Base-by-base conservation (phyloP, 2,888 invertebrate genomes). In the Tipula helvola region DNA sequence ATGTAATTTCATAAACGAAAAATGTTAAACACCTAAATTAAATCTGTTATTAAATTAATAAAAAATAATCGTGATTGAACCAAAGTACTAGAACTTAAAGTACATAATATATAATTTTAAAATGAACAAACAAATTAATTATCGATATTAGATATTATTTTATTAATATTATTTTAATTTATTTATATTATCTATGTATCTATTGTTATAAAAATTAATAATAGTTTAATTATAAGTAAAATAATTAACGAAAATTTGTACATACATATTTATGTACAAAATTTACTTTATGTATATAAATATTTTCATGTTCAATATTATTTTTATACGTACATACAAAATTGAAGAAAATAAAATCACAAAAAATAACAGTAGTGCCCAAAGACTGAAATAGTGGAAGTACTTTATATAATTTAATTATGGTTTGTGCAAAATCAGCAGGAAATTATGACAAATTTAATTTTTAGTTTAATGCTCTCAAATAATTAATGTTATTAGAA, bases 341-440 rank as follows among this genome's bases (percentile, higher is more conserved):
- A 39, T 5, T 16, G 16, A 84, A 84, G n/a, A 84, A 84, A 36
- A 39, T 8, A 84, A n/a, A 84, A 39, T 39, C n/a, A 84, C 36
- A 84, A 84, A 84, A 41, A 39, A 83, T 2, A 36, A 83, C 4
- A 36, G 28, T n/a, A n/a, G 84, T 84, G 84, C 84, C 84, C 84
- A 84, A 84, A 84, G 84, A 84, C 84, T 84, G 84, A 84, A 84
- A 84, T 84, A 84, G 84, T 84, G 41, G 41, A 84, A 84, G 39
- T 84, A 84, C n/a, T 84, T 39, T 39, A 84, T 39, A 39, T 36
- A 84, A 84, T 71, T 71, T 71, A 52, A 52, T 52, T 71, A 71
- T 10, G 8, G 28, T 71, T 71, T 71, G 71, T 71, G 28, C 28
- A 71, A 71, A 57, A 71, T 28, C 71, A 71, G 71, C 71, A 71